These are phyloP conservation scores for Orius insidiosus DNA, from an alignment of 1,140 invertebrate species.

Conservation along the genomic window DNA sequence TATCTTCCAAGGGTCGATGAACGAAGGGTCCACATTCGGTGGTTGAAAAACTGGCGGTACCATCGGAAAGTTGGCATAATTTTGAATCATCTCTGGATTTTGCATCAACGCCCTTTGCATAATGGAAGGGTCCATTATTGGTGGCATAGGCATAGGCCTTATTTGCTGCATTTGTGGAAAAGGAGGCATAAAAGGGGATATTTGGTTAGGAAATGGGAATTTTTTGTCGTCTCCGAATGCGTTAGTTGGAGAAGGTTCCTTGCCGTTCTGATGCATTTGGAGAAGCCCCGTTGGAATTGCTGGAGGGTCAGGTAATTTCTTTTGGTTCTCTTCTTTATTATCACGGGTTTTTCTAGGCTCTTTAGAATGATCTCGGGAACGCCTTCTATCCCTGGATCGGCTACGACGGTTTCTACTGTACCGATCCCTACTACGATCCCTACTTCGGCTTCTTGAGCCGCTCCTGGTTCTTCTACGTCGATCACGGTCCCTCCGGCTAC, in stretches of 20 bases:
- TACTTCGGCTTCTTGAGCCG: conserved; percentile 20
- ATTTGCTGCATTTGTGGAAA: background rate
- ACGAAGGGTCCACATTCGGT: background rate
- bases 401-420: conserved; percentile 18
- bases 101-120: background rate
- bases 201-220: background rate
- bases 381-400: conserved; percentile 19
- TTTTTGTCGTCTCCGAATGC: background rate
- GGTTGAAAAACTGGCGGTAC: background rate
- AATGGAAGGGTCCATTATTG: background rate
- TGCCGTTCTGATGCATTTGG: conserved; percentile 10
- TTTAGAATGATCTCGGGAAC: conserved; percentile 13
- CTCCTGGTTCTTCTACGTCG: conserved; percentile 12
- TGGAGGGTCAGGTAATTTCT: conserved; percentile 12
- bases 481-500: conserved; percentile 32
- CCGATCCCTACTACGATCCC: conserved; percentile 23
- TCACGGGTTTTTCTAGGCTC: background rate
- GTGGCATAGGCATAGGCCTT: background rate
- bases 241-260: conserved; percentile 1
- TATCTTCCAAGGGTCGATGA: background rate
- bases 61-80: background rate
- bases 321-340: background rate
- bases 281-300: conserved; percentile 9
- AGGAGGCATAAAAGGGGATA: no score
- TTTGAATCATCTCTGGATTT: background rate